Evolutionary conservation across 2,888 invertebrate genomes (phyloP), one percentile per base, ranked within the genome.

Genomic region (Odontomyia ornata): DNA sequence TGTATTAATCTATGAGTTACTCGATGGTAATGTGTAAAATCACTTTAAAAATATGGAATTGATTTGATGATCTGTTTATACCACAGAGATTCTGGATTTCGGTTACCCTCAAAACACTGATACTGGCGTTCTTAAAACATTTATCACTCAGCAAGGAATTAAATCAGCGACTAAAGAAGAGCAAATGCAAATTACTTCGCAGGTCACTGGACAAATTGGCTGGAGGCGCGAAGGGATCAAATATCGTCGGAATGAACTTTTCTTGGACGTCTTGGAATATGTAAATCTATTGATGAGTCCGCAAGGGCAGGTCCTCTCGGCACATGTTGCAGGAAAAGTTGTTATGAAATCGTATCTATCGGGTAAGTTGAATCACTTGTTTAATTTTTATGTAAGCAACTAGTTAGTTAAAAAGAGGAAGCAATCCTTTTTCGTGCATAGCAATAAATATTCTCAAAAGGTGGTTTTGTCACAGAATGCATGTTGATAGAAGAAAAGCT

Each of bases 81-180:
- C 81, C 82, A 82, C 89, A 97, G 99, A 99, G 90, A 98, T 99
- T 84, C 89, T 99, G 80, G 99, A 99, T 87, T 99, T 99, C 89
- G 99, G 99, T 0, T 99, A 99, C 87, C 99, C 99, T 0, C 99
- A 99, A 88, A 99, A 99, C 87, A 99, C 99, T 0, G 99, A 99
- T 86, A 98, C 99, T 0, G 99, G 99, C 18, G 98, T 99, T 15
- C 88, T 99, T 83, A 99, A 99, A 88, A 99, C 98, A 0, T 99
- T 99, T 85, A 99, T 99, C 83, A 99, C 99, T 15, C 99, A 99
- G 86, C 98, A 99, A 88, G 99, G 99, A 79, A 97, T 99, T 75
- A 98, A 98, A 87, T 97, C 98, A 2, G 95, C 99, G 81, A 98
- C 98, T 23, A 99, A 99, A 86, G 99, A 99, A 85, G 99, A 99